Evolutionary conservation across 2,888 invertebrate genomes (phyloP), one percentile per base, ranked within the genome.

Genomic region (Invenusta paracnida): DNA sequence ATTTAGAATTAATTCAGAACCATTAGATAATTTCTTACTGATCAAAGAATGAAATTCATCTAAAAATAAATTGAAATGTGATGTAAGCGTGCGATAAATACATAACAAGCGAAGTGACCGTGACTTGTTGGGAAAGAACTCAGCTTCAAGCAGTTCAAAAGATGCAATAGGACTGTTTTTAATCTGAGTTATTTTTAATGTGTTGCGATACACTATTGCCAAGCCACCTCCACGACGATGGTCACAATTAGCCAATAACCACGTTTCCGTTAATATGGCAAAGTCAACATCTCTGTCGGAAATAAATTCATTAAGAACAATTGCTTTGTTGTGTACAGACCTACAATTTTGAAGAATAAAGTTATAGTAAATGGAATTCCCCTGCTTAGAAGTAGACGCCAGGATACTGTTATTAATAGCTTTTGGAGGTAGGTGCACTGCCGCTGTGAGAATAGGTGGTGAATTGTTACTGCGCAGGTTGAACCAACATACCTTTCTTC

Each of bases 311-410:
- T 73, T 73, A 73, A 73, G 11, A 73, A 73, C 25, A 23, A 23
- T 73, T 23, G 73, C 11, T 25, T 73, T 73, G 27, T 73, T 73
- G 73, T 73, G 73, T n/a, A 73, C 73, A 73, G 73, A 73, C 25
- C 73, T 73, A 73, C 73, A 73, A 73, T 73, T 73, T 73, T 73
- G 73, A n/a, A 73, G 73, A 73, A 73, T 23, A n/a, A 73, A 73
- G 48, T 48, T 48, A 48, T 48, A 48, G 48, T 48, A 48, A 48
- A 5, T 48, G 48, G 48, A 48, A 48, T 48, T 48, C 48, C 48
- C 48, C 48, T 48, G 48, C 48, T 48, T 48, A 48, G 48, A 48
- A 48, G 48, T 48, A 48, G 48, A 48, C 48, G 48, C 48, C 5
- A 48, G 48, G 48, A 48, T 48, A 48, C 11, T 48, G 48, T 48